Evolutionary conservation across 2,113 vertebrate genomes (phyloP), one percentile per base, ranked within the genome.

Genomic region (Rhabdornis inornatus): DNA sequence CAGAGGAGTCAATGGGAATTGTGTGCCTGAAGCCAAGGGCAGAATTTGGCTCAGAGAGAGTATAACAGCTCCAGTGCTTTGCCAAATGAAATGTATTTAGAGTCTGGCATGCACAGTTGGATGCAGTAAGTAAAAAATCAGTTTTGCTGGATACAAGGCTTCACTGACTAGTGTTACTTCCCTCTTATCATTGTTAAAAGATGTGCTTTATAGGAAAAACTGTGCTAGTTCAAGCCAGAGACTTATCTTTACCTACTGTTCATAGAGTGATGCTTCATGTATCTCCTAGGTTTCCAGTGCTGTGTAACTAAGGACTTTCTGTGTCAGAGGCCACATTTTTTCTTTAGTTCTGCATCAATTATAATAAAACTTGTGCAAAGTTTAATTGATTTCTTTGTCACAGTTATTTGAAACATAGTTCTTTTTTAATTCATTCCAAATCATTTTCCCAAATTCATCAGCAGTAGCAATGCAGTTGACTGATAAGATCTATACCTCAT

Each of bases 61-160:
- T 80, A 47, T 90, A 94, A 94, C 79, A 92, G 86, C 80, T 96
- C 80, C 89, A 89, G 76, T 42, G 55, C 76, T 95, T 93, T 94
- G 86, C 92, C 91, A 97, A 96, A 97, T 97, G 85, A 97, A 96
- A 96, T 94, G 94, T 82, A 97, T 97, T 95, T 97, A 83, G 94
- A 83, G 63, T 95, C 82, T 96, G 96, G 92, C 96, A 96, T 94
- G 94, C 91, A 96, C 94, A 94, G 92, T 85, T 95, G 93, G 94
- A 92, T 88, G 81, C 64, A 90, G 81, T 85, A 95, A 95, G 87
- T 85, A 91, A 94, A 95, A 96, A 95, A 96, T 93, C 95, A 96
- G 87, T 92, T 96, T 93, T 69, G 44, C 79, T 90, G 68, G 90
- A 23, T 85, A 70, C 59, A 74, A 88, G 59, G 21, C 50, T 91